Base-by-base conservation (phyloP, 2,888 invertebrate genomes). In the Doris montereyensis region DNA sequence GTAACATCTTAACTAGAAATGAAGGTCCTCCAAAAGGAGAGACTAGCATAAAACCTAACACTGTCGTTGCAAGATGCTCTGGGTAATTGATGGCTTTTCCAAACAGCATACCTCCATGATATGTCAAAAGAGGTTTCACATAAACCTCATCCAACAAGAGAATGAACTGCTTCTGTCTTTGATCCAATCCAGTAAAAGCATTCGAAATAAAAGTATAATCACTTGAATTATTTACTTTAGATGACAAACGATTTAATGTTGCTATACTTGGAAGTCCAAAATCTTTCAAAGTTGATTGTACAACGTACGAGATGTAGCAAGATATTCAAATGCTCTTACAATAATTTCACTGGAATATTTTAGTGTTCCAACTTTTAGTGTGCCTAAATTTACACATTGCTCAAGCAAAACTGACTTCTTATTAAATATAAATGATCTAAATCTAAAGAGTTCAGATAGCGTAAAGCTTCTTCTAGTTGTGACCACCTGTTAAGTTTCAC, bases 51-150 rank as follows among this genome's bases (percentile, higher is more conserved):
- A 68, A 62, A 28, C 68, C 68, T 68, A 68, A 28, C 3, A 68
- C 68, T 68, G 68, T 68, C n/a, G 24, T 68, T 68, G 68, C 68
- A 68, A 68, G 68, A 24, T 68, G 28, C 3, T 68, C 26, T 28
- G 68, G 68, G 24, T 68, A 28, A 28, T 68, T 68, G 68, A 68
- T 10, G 24, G 26, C 26, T 68, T 8, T 28, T 10, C 26, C 68
- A 68, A 26, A 68, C 13, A 62, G 21, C 21, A 28, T 68, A 28
- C 68, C 30, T 68, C 68, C 24, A 28, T 68, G 26, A 68, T 68
- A 68, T 10, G 68, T 68, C 24, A 68, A 28, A 68, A 68, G 68
- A 68, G 26, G 68, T 68, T 68, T 68, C 28, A 68, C 68, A 68
- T 68, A 68, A 17, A 68, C 68, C 30, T 68, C 68, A 68, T 68